Percentiles rank a stretch among this genome's conserved stretches.
These are phyloP conservation scores for Campylomormyrus numenius DNA, from an alignment of 2,113 vertebrate species.

Conservation along the genomic window DNA sequence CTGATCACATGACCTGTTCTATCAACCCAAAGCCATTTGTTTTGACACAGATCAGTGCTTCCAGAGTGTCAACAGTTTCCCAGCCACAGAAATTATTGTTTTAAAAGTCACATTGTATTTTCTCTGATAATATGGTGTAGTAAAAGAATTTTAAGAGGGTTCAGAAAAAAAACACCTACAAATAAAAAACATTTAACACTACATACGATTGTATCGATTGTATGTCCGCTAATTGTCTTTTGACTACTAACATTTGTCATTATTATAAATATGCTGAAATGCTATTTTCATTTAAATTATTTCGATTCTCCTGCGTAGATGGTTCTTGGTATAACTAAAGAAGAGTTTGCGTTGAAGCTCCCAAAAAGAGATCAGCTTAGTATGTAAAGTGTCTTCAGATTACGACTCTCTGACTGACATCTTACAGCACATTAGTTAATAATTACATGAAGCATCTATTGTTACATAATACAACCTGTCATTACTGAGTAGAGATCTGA, in stretches of 20 bases:
- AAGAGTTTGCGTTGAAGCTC: background rate
- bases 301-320: background rate
- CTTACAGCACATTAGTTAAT: background rate
- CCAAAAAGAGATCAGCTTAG: background rate
- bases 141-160: background rate
- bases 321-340: background rate
- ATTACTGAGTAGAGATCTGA: background rate
- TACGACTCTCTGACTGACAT: background rate
- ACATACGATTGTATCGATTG: background rate
- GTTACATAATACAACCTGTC: background rate
- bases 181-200: background rate
- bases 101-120: background rate
- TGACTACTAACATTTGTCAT: background rate
- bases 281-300: background rate
- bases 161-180: background rate
- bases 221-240: background rate
- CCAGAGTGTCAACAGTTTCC: background rate
- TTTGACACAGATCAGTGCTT: constrained; percentile 3
- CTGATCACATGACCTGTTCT: background rate
- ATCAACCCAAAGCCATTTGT: constrained; percentile 18
- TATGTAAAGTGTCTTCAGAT: background rate
- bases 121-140: background rate
- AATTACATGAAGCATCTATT: background rate
- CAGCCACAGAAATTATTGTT: background rate
- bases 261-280: background rate